Evolutionary conservation across 2,113 vertebrate species (phyloP).

Genomic region (Xerus inauris): DNA sequence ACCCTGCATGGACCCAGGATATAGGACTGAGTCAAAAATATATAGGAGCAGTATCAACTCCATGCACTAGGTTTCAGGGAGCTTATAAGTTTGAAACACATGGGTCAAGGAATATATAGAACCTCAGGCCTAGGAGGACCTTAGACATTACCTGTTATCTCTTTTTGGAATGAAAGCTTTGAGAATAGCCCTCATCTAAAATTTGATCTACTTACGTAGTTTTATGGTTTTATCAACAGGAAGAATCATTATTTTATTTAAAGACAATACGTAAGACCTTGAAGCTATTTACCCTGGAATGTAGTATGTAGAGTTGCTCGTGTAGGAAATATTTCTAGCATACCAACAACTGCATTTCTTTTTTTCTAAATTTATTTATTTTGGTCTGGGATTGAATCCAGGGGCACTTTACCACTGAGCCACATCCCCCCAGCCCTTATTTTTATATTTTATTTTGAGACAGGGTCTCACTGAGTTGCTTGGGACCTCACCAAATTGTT

Average conservation of each 20-base stretch:
- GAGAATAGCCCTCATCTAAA: not conserved
- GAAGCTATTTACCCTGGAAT: not conserved
- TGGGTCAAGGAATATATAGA: not conserved
- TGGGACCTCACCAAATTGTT: not conserved
- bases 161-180: not conserved
- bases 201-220: not conserved
- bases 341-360: not conserved
- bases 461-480: not conserved
- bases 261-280: not conserved
- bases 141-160: not conserved
- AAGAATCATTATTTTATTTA: constrained; percentile 15
- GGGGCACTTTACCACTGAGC: not conserved
- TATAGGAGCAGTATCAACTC: not conserved
- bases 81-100: not conserved
- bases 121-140: no score
- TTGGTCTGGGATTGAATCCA: not conserved
- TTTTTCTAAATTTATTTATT: no score
- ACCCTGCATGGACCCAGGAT: not conserved
- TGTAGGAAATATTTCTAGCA: not conserved
- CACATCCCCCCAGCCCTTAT: not conserved
- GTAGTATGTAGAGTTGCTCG: not conserved
- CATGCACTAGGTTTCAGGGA: not conserved
- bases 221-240: not conserved
- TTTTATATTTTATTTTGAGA: not conserved
- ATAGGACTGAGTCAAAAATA: not conserved